Evolutionary conservation across 1,140 invertebrate species (phyloP).

Genomic region (Procambarus clarkii): DNA sequence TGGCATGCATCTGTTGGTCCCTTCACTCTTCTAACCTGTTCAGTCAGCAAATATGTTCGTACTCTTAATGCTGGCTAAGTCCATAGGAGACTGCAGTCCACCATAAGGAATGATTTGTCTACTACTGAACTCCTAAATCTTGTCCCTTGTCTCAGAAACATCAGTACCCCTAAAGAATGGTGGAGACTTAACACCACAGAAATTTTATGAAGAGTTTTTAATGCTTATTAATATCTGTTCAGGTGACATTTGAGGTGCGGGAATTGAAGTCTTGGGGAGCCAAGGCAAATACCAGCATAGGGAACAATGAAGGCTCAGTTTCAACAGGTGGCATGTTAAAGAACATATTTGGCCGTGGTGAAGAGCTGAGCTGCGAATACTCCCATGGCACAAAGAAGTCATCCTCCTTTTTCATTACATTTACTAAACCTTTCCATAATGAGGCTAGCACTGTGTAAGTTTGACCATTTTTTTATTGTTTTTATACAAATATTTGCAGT

Average conservation of each 20-base stretch:
- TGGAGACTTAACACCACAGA: no score
- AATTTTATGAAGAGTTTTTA: background rate
- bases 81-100: no score
- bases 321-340: slow-evolving; percentile 83
- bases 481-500: background rate
- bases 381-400: slow-evolving; percentile 84
- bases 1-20: no score
- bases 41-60: no score
- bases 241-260: slow-evolving; percentile 88
- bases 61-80: no score
- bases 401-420: slow-evolving; percentile 83
- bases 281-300: slow-evolving; percentile 87
- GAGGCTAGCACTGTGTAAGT: slow-evolving; percentile 79
- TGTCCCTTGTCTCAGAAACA: no score
- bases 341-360: slow-evolving; percentile 89
- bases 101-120: no score
- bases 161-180: no score
- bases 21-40: no score
- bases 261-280: slow-evolving; percentile 86
- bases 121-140: no score
- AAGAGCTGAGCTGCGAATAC: slow-evolving; percentile 86
- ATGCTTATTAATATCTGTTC: slow-evolving; percentile 56
- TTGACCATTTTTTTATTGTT: slow-evolving; percentile 27
- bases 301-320: slow-evolving; percentile 90
- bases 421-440: slow-evolving; percentile 85